Base-by-base conservation (phyloP, 1,140 invertebrate genomes). In the Formica exsecta region DNA sequence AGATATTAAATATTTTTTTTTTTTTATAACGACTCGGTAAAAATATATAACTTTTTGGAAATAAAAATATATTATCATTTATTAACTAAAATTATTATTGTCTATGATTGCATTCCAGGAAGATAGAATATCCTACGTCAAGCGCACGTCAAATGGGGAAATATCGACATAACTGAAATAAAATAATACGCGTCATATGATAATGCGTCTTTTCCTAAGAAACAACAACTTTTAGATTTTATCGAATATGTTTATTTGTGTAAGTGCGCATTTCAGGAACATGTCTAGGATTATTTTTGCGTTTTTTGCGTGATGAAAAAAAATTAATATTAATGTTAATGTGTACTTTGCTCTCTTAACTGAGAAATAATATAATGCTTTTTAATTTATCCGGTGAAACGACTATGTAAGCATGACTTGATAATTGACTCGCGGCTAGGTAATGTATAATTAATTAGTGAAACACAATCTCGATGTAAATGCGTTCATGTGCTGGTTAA, bases 381-480 rank as follows among this genome's bases (percentile, higher is more conserved):
- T 70, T 71, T 71, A 70, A 57, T 80, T 29, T 16, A 16, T 25
- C 2, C 25, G 32, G 4, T 6, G 9, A 41, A 68, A 81, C 36
- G 38, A 25, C 6, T 29, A 19, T 29, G 54, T 29, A 19, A 54
- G 36, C 77, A 57, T 61, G 66, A 81, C 66, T 73, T 38, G 51
- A 83, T 74, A 70, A 83, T 74, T 83, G 79, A 83, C 68, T 83
- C 68, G 38, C 68, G 54, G 38, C 11, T 22, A 41, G n/a, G 22
- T 73, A 61, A 57, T 22, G 66, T 83, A 83, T 74, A 74, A 83
- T 83, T 74, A 83, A 83, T 83, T 83, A 74, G 54, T n/a, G 54
- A 83, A 83, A 74, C n/a, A 54, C 79, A 83, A 83, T 83, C 79
- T 83, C 68, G 79, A 73, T 83, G 79, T 73, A 74, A 83, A 83